Evolutionary conservation across 2,888 invertebrate species (phyloP).

Genomic region (Andricus quercusramuli): DNA sequence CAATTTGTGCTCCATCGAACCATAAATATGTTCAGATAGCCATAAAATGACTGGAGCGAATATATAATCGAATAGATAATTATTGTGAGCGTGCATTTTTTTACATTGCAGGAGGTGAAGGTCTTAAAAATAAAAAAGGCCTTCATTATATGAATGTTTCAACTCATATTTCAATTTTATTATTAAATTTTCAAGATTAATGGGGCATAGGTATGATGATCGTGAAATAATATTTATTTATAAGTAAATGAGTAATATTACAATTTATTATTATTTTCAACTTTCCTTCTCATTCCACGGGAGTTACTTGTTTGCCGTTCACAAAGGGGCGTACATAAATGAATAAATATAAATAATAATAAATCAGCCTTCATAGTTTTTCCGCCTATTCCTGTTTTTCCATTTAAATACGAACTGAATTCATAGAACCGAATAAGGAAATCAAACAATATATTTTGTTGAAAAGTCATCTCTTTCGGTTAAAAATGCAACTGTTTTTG

Average conservation of each 20-base stretch:
- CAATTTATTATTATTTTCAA: background rate
- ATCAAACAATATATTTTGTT: too few relatives aligned
- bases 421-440: too few relatives aligned
- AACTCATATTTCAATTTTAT: background rate
- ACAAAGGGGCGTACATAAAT: too few relatives aligned
- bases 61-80: slow-evolving; percentile 13
- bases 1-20: slow-evolving; percentile 18
- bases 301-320: background rate
- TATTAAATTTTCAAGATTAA: background rate
- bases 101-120: background rate
- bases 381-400: too few relatives aligned
- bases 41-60: slow-evolving; percentile 6
- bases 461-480: too few relatives aligned
- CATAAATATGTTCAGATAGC: slow-evolving; percentile 22
- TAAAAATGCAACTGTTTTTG: too few relatives aligned
- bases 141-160: background rate
- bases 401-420: too few relatives aligned
- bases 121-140: background rate
- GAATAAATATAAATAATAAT: too few relatives aligned
- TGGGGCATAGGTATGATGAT: background rate
- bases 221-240: background rate
- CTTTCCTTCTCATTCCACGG: background rate
- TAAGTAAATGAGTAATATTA: background rate
- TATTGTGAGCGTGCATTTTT: background rate
- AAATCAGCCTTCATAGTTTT: too few relatives aligned